Percentiles rank a stretch among this genome's conserved stretches.
Evolutionary conservation across 2,797 vertebrate species (phyloP).

Genomic region (Sebastes vulpes): DNA sequence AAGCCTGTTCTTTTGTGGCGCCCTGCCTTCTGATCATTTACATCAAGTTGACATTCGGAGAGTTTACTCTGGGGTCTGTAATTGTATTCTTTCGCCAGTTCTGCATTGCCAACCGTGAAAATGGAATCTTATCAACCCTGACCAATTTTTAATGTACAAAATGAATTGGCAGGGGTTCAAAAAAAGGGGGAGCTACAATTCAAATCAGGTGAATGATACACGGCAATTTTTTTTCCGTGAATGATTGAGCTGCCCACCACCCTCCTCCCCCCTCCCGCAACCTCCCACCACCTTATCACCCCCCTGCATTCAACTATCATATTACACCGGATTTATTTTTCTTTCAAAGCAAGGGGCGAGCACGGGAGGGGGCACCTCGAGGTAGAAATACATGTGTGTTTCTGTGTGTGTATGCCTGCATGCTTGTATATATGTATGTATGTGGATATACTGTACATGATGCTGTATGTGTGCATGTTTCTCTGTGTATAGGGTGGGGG

Average conservation of each 20-base stretch:
- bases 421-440: slow-evolving; percentile 9
- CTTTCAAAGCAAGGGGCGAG: slow-evolving; percentile 65
- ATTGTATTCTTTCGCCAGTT: slow-evolving; percentile 99
- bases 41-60: slow-evolving; percentile 99
- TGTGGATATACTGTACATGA: slow-evolving; percentile 19
- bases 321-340: slow-evolving; percentile 86
- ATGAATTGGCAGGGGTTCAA: slow-evolving; percentile 99
- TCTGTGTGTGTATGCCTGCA: slow-evolving; percentile 33
- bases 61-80: slow-evolving; percentile 99
- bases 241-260: slow-evolving; percentile 85
- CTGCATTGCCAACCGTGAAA: slow-evolving; percentile 99
- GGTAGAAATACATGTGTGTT: slow-evolving; percentile 9
- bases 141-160: slow-evolving; percentile 99
- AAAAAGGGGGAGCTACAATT: slow-evolving; percentile 93
- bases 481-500: not conserved
- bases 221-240: slow-evolving; percentile 86
- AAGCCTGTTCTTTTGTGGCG: slow-evolving; percentile 89
- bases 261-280: slow-evolving; percentile 64
- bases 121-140: slow-evolving; percentile 99
- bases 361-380: slow-evolving; percentile 11
- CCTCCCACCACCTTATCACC: slow-evolving; percentile 77
- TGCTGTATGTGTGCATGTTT: slow-evolving; percentile 9
- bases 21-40: slow-evolving; percentile 98
- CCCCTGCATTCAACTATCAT: slow-evolving; percentile 69
- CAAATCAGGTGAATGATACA: slow-evolving; percentile 99